phyloP scores from a whole-genome alignment of 2,797 vertebrate species.

The Clarias platycephalus region DNA sequence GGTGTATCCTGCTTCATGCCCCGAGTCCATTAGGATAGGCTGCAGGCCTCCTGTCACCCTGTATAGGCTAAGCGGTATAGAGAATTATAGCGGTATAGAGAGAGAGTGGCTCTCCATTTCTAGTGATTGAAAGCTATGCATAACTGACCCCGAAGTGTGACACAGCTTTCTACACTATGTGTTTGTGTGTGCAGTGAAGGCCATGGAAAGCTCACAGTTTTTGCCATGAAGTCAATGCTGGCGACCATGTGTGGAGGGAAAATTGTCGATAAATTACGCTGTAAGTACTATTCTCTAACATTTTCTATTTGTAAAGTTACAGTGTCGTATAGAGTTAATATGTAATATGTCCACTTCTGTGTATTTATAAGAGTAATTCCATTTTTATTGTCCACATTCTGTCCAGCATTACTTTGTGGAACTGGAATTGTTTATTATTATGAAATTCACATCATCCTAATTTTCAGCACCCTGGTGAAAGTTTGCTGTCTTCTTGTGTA shows the following conservation, averaged over 20 bases:
- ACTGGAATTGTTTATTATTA: not conserved
- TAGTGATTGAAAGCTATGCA: not conserved
- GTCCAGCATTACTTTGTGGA: not conserved
- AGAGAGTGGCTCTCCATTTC: not conserved
- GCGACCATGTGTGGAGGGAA: conserved; percentile 97
- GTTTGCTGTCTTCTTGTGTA: conserved; percentile 41
- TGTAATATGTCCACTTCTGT: not conserved
- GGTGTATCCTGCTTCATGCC: too few species aligned
- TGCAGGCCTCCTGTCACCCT: too few species aligned
- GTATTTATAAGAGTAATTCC: not conserved
- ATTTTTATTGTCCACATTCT: not conserved
- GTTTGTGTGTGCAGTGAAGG: conserved; percentile 83
- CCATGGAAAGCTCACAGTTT: conserved; percentile 93
- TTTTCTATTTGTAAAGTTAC: not conserved
- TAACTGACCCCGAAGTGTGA: not conserved
- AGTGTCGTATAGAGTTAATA: too few species aligned
- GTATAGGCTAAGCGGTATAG: too few species aligned
- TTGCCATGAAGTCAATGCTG: conserved; percentile 95
- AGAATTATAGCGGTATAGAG: too few species aligned
- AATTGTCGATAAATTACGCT: conserved; percentile 95
- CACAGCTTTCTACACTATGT: not conserved
- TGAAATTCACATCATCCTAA: not conserved
- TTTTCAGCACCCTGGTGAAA: conserved; percentile 49
- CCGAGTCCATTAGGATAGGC: too few species aligned
- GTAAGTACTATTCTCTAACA: conserved; percentile 72